Base-by-base conservation (phyloP, 1,140 invertebrate genomes). In the Araneus ventricosus region DNA sequence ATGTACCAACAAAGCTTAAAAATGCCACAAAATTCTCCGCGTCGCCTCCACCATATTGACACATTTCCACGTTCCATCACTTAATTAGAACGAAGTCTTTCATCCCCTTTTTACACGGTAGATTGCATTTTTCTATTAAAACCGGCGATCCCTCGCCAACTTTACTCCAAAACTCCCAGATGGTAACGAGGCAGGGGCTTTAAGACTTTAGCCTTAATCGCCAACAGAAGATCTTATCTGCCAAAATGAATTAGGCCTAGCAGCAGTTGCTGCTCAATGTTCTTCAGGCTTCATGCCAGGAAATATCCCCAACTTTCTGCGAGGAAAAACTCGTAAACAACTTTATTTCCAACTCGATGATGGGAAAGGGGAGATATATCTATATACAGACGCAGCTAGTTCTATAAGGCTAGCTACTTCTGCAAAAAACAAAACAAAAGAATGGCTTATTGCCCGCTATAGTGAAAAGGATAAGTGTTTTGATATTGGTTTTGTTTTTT, bases 271-370 rank as follows among this genome's bases (percentile, higher is more conserved):
- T 34, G 7, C 37, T 75, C 63, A 30, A 6, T 82, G 39, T 84
- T 45, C 45, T 52, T 52, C 45, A 30, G 70, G 70, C 70, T 20
- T 34, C 39, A n/a, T 41, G 39, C 82, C 82, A 84, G 14, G n/a
- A 57, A 45, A 87, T 24, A n/a, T 27, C 30, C 37, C 67, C 70
- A 67, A 67, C 70, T 79, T 90, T 59, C 37, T 61, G 24, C n/a
- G 57, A 79, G 80, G 59, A 61, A 59, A 90, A 90, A 90, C 88
- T 90, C 88, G 45, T 90, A 90, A 90, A 90, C 70, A 79, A 59
- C 88, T 90, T 90, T 79, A 90, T 90, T 90, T 90, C 39, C 34
- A 86, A 22, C 70, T 10, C 45, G 41, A 75, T 70, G 87, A 75
- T 75, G 41, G 57, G 22, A 14, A 7, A 20, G 10, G 6, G n/a